Base-by-base conservation (phyloP, 2,888 invertebrate genomes). In the Scrobipalpa atriplicella region DNA sequence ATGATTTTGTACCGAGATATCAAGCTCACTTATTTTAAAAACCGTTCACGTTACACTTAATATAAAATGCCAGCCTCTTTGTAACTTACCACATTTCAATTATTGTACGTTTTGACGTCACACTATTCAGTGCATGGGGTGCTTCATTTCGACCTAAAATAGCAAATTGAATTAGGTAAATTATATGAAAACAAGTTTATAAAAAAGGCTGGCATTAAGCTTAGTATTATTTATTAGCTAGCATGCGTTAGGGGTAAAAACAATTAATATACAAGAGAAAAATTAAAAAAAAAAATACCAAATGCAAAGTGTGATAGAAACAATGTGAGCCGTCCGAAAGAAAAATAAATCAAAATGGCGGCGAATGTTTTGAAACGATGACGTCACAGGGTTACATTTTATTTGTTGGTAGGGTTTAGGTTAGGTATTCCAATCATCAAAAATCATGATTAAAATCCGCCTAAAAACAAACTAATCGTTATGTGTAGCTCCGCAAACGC, bases 211-310 rank as follows among this genome's bases (percentile, higher is more conserved):
- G 43, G 65, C 52, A 43, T 41, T 64, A 58, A 38, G 86, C 82
- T 85, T 90, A 89, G 86, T 81, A 82, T 87, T 87, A 90, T 90
- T 91, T 90, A 91, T 90, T 69, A 69, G 66, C 63, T 89, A 90
- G 92, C 91, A 91, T 90, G 90, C 87, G 79, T 74, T 88, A 86
- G 79, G 76, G 69, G 71, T 81, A 83, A 80, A 79, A 41, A 56
- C 18, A 41, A 77, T 82, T 79, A 75, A 74, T 78, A 77, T 75
- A 78, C 79, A 79, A 75, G 75, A 78, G 72, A 74, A 75, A 72
- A 72, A 74, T 77, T 68, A 72, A 70, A 69, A 73, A 71, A 81
- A 84, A 82, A 82, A 81, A 81, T n/a, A 76, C 80, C 76, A 82
- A 80, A 76, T 78, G 73, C 74, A 75, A 81, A 75, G 86, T 86